Percentiles rank a stretch among this genome's conserved stretches.
Evolutionary conservation across 1,140 invertebrate genomes (phyloP).

Genomic region (Wiebesia pumilae): DNA sequence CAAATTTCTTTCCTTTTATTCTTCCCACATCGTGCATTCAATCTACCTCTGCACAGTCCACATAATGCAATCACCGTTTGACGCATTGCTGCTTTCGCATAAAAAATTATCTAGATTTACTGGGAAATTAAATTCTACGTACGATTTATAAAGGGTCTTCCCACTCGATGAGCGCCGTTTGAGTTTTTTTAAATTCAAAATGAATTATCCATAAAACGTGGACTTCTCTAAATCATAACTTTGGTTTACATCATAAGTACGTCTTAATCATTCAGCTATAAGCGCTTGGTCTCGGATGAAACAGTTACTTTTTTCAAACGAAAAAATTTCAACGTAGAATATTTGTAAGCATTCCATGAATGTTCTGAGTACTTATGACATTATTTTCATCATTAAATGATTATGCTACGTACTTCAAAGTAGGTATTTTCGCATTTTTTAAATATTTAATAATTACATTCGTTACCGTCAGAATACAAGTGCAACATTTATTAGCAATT

Average conservation of each 20-base stretch:
- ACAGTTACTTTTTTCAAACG: too few species aligned
- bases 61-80: background rate
- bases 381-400: too few species aligned
- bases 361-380: too few species aligned
- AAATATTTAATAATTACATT: background rate
- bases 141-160: background rate
- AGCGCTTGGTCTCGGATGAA: too few species aligned
- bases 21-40: background rate
- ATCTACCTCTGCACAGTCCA: background rate
- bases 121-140: background rate
- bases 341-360: too few species aligned
- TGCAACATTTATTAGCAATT: background rate
- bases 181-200: too few species aligned
- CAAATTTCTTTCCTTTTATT: slow-evolving; percentile 15
- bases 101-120: slow-evolving; percentile 32
- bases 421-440: background rate
- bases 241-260: too few species aligned
- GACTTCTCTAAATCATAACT: too few species aligned
- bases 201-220: too few species aligned
- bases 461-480: background rate
- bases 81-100: background rate
- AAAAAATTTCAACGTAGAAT: too few species aligned
- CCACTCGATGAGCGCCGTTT: background rate
- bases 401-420: too few species aligned
- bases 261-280: too few species aligned